Conservation (phyloP, 2,797 vertebrate species). For the Gymnoscopelus microlampas region DNA sequence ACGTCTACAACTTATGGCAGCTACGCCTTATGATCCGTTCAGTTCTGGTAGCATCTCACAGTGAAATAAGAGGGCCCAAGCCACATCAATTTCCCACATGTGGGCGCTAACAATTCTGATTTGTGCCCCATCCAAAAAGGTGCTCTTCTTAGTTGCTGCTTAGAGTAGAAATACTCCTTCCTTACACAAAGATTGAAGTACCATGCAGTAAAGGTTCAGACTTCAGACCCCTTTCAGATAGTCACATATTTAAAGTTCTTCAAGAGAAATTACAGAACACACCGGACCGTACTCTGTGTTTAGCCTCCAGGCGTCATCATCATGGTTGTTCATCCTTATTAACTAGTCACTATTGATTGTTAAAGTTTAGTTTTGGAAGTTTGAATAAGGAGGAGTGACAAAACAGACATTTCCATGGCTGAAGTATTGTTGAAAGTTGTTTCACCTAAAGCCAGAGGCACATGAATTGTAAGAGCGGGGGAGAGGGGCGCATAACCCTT, state of each 20-base stretch:
- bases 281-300: too few species aligned
- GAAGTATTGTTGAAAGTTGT: constrained; percentile 34
- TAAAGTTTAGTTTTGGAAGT: constrained; percentile 17
- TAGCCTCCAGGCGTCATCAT: too few species aligned
- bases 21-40: constrained; percentile 3
- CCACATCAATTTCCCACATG: constrained; percentile 47
- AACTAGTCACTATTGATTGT: background rate
- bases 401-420: constrained; percentile 21
- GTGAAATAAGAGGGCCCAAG: constrained; percentile 23
- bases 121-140: too few species aligned
- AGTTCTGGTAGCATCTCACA: constrained; percentile 13
- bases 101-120: constrained; percentile 54
- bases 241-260: too few species aligned
- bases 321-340: too few species aligned
- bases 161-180: too few species aligned
- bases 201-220: too few species aligned
- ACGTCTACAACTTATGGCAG: too few species aligned
- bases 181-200: too few species aligned
- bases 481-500: constrained; percentile 72
- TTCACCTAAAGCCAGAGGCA: constrained; percentile 46
- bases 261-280: too few species aligned
- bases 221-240: too few species aligned
- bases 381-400: constrained; percentile 6
- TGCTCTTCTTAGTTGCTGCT: too few species aligned
- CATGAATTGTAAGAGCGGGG: constrained; percentile 59